phyloP scores from a whole-genome alignment of 2,797 vertebrate genomes.

The Galago senegalensis region DNA sequence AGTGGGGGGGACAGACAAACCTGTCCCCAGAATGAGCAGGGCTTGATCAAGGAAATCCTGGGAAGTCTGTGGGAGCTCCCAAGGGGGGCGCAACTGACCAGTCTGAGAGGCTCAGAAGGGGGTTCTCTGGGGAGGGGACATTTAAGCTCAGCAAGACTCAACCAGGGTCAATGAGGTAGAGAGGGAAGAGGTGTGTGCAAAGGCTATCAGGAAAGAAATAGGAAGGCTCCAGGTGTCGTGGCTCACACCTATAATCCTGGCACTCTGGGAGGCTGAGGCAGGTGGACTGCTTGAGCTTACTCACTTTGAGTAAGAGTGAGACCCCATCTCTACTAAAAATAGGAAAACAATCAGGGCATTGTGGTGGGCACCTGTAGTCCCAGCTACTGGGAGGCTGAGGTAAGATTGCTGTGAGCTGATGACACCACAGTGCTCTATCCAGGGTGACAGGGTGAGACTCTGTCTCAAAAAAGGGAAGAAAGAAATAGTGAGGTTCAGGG shows the following conservation, averaged over 20 bases:
- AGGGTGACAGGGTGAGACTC: too few species aligned
- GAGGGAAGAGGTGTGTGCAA: not conserved
- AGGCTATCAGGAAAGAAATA: not conserved
- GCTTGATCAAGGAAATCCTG: not conserved
- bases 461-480: not conserved
- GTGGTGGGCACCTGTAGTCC: too few species aligned
- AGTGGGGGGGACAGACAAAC: not conserved
- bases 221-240: too few species aligned
- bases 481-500: not conserved
- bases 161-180: not conserved
- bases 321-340: too few species aligned
- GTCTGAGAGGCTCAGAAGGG: not conserved
- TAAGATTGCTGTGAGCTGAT: too few species aligned
- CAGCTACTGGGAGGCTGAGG: too few species aligned
- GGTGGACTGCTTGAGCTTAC: too few species aligned
- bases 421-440: too few species aligned
- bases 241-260: too few species aligned
- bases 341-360: too few species aligned
- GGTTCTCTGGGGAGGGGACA: not conserved
- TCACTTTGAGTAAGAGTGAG: too few species aligned
- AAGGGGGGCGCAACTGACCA: not conserved
- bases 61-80: not conserved
- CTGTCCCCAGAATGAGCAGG: not conserved
- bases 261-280: too few species aligned
- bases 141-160: not conserved